Conservation (phyloP, 2,113 vertebrate genomes). For the Macaca mulatta region DNA sequence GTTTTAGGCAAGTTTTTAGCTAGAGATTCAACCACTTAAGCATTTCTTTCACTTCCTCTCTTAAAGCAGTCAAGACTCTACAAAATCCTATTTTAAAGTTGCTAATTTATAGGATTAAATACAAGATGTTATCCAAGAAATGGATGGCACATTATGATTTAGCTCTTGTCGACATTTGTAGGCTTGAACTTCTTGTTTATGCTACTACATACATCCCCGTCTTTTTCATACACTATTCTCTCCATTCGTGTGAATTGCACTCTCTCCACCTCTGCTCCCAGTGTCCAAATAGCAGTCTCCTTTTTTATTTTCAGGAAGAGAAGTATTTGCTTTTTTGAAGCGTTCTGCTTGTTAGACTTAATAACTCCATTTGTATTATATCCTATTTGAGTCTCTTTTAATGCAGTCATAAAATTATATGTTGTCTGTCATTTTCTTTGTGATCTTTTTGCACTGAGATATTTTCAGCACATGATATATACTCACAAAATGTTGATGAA, state of each 20-base stretch:
- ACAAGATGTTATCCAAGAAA: background rate
- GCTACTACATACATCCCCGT: background rate
- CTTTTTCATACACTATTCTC: background rate
- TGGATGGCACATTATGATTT: background rate
- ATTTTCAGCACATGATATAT: background rate
- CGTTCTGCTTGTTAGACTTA: background rate
- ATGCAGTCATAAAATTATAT: background rate
- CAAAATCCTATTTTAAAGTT: background rate
- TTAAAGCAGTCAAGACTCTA: background rate
- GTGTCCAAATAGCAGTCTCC: background rate
- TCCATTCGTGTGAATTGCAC: background rate
- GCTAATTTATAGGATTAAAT: background rate
- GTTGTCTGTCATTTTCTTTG: background rate
- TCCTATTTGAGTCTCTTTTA: background rate
- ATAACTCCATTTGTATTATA: background rate
- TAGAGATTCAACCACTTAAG: background rate
- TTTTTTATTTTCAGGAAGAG: background rate
- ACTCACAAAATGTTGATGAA: background rate
- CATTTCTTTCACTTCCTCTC: background rate
- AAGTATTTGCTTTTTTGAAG: background rate
- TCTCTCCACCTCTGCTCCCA: background rate
- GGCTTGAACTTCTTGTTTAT: background rate
- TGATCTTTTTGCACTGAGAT: background rate
- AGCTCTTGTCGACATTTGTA: background rate
- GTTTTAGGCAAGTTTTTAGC: background rate